Base-by-base conservation (phyloP, 37 sponge, comb jelly and placozoan genomes). In the Aphrocallistes beatrix region DNA sequence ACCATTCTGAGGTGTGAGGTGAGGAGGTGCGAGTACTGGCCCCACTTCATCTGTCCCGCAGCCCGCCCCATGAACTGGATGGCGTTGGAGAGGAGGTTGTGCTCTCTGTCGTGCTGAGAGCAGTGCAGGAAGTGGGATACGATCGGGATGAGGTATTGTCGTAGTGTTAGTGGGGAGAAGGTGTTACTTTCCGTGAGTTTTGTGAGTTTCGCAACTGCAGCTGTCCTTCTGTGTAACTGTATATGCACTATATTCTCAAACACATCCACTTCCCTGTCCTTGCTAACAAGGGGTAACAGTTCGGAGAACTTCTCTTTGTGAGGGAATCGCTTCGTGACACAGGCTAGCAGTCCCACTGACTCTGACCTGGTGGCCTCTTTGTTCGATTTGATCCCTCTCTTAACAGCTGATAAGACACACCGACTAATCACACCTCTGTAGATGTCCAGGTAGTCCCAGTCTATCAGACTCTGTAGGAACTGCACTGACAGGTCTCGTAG, bases 181-280 rank as follows among this genome's bases (percentile, higher is more conserved):
- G 75, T 60, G 75, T 60, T 60, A 6, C 75, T 60, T 19, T 3
- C 75, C 75, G 75, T 30, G 75, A 60, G 75, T 60, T 60, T 60
- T 32, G 75, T 25, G 17, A 60, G 75, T 13, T 60, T 60, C 10
- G 75, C 75, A 6, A 60, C 75, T 19, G 75, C 75, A 60, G 75
- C 75, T 60, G 75, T 60, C 34, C 75, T 3, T 60, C 75, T 60
- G 34, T 60, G 75, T 37, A 90, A 85, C 85, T 96, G 96, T 47
- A 96, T 88, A 83, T 96, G 96, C 1, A 83, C 38, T 16, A 96
- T 37, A 82, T 96, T 96, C 60, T 92, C 87, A 85, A 96, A 94
- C 85, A 96, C 91, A 51, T 96, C 96, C 1, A 82, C 91, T 37
- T 96, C 96, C 0, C 91, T 86, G 38, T 96, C 90, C 83, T 88